Conservation (phyloP, 2,113 vertebrate genomes). For the Poeciliopsis turrubarensis region DNA sequence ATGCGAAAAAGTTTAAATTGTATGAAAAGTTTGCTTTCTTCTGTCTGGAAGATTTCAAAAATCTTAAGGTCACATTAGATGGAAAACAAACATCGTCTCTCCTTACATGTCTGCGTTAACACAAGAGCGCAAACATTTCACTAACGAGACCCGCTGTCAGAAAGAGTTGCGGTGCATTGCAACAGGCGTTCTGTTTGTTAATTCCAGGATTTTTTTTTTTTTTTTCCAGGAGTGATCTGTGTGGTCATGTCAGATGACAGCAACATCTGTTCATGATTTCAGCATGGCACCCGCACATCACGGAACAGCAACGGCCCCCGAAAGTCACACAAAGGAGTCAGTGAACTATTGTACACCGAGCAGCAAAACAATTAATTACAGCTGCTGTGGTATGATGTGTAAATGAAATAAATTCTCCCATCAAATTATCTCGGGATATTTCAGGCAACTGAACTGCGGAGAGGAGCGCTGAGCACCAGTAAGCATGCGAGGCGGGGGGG, state of each 20-base stretch:
- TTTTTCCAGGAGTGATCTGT: slow-evolving; percentile 30
- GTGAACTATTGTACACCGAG: slow-evolving; percentile 76
- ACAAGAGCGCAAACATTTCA: neutral
- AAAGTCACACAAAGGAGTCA: slow-evolving; percentile 75
- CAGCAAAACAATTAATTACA: slow-evolving; percentile 82
- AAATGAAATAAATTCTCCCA: slow-evolving; percentile 80
- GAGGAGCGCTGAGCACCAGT: slow-evolving; percentile 67
- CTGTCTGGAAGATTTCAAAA: neutral
- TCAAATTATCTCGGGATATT: slow-evolving; percentile 77
- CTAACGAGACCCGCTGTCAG: slow-evolving; percentile 15
- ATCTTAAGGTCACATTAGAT: neutral
- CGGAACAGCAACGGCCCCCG: slow-evolving; percentile 41
- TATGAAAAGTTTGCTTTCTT: neutral
- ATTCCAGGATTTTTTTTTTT: slow-evolving; percentile 21
- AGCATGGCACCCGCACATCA: slow-evolving; percentile 38
- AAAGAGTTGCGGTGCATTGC: neutral
- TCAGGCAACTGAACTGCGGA: slow-evolving; percentile 69
- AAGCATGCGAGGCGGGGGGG: slow-evolving; percentile 13
- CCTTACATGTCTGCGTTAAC: neutral
- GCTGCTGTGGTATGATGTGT: slow-evolving; percentile 76
- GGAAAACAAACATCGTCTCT: neutral
- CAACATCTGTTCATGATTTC: slow-evolving; percentile 61
- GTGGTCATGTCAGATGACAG: slow-evolving; percentile 52
- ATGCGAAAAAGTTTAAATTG: neutral
- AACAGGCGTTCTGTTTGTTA: slow-evolving; percentile 20